Percentiles rank a stretch among this genome's conserved stretches.
These are phyloP conservation scores for Denticeps clupeoides DNA, from an alignment of 2,797 vertebrate species.

Conservation along the genomic window DNA sequence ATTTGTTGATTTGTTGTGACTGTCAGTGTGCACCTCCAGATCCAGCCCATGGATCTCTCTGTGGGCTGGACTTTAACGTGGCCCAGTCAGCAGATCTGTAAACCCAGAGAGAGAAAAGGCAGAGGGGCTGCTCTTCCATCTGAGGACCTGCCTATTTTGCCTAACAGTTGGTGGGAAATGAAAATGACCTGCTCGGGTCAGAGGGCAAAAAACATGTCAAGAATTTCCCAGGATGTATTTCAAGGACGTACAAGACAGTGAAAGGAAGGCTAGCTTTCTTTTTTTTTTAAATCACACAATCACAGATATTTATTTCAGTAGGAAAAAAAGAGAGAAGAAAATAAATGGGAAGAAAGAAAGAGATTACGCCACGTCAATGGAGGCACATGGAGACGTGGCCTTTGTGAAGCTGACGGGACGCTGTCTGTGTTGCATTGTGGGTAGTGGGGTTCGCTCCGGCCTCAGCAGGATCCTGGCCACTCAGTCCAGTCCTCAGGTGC, in stretches of 20 bases:
- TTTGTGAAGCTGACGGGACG: conserved; percentile 56
- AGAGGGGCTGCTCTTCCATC: conserved; percentile 59
- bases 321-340: background rate
- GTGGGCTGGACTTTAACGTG: too few species aligned
- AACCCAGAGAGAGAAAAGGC: conserved; percentile 42
- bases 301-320: conserved; percentile 34
- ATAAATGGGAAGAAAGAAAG: conserved; percentile 24
- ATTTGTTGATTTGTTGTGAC: too few species aligned
- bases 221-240: conserved; percentile 57
- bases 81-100: conserved; percentile 4
- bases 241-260: conserved; percentile 50
- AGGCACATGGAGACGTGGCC: conserved; percentile 47
- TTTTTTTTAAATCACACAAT: conserved; percentile 45
- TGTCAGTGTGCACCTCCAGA: too few species aligned
- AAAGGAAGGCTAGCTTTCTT: conserved; percentile 40
- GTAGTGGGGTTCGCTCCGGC: conserved; percentile 61
- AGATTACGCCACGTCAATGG: conserved; percentile 48
- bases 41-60: too few species aligned
- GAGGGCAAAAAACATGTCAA: conserved; percentile 63
- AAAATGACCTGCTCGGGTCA: conserved; percentile 73
- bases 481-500: conserved; percentile 74
- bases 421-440: conserved; percentile 63
- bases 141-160: conserved; percentile 66
- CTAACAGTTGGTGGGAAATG: conserved; percentile 82
- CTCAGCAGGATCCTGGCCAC: conserved; percentile 73